These are phyloP conservation scores for Oscheius onirici DNA, from an alignment of 2,888 invertebrate genomes.

Conservation along the genomic window DNA sequence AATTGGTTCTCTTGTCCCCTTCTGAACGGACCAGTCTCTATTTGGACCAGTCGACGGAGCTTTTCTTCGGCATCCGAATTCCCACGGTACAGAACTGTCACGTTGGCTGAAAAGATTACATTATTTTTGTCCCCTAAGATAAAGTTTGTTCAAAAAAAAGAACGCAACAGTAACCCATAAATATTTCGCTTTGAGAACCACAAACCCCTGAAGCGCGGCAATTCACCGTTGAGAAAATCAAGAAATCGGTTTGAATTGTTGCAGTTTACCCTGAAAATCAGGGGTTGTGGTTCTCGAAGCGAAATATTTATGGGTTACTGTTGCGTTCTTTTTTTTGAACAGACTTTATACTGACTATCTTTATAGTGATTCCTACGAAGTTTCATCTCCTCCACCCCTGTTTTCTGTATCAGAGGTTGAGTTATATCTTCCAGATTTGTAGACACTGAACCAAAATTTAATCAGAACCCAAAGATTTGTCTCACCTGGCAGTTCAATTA, in stretches of 20 bases:
- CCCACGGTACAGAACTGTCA: conserved; percentile 5
- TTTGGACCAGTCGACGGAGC: neutral
- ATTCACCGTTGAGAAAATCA: too few relatives aligned
- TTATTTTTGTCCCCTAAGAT: too few relatives aligned
- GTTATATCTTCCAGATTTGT: neutral
- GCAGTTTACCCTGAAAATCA: neutral
- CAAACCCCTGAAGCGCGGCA: too few relatives aligned
- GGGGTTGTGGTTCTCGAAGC: too few relatives aligned
- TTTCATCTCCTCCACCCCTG: neutral
- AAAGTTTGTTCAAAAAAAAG: too few relatives aligned
- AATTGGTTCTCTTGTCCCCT: too few relatives aligned
- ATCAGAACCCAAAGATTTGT: neutral
- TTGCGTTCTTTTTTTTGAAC: too few relatives aligned
- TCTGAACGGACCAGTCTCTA: neutral
- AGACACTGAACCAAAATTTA: neutral
- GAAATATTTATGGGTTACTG: too few relatives aligned
- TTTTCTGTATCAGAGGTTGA: neutral
- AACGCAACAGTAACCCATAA: too few relatives aligned
- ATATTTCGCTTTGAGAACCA: too few relatives aligned
- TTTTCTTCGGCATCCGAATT: conserved; percentile 6
- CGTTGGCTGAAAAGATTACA: too few relatives aligned
- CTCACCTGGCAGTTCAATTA: conserved; percentile 2
- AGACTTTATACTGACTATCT: neutral
- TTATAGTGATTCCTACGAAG: neutral
- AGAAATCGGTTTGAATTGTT: too few relatives aligned